These are phyloP conservation scores for Stomatorhinus walkeri DNA, from an alignment of 2,797 vertebrate species.

Conservation along the genomic window DNA sequence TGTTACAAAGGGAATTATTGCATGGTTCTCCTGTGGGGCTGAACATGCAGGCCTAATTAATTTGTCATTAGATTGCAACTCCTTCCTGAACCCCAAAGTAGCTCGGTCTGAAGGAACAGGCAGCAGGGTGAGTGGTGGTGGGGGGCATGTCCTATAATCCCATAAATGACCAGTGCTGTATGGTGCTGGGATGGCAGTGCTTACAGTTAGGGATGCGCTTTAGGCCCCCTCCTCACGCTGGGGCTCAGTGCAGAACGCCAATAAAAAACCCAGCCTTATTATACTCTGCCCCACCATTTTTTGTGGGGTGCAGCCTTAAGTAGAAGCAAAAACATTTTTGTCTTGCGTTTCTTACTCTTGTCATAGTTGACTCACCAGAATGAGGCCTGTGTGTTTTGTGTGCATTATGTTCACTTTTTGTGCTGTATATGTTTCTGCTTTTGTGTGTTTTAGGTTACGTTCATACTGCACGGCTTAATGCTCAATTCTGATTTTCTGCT, in stretches of 20 bases:
- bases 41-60: constrained; percentile 4
- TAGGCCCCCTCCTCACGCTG: background rate
- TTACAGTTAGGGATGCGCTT: constrained; percentile 32
- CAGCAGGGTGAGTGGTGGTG: background rate
- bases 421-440: background rate
- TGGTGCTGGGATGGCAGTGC: constrained; percentile 24
- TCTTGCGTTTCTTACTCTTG: background rate
- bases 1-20: background rate
- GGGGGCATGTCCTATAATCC: constrained; percentile 18
- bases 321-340: background rate
- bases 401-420: background rate
- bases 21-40: background rate
- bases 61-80: background rate
- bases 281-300: background rate
- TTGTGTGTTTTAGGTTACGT: background rate
- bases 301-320: background rate
- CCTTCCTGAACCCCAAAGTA: background rate
- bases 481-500: too few species aligned
- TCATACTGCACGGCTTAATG: too few species aligned
- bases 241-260: background rate
- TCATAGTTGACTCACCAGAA: background rate
- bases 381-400: background rate
- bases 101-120: background rate
- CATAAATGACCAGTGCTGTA: constrained; percentile 23
- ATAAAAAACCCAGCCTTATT: background rate